Conservation (phyloP, 2,113 vertebrate genomes). For the Mus spicilegus region DNA sequence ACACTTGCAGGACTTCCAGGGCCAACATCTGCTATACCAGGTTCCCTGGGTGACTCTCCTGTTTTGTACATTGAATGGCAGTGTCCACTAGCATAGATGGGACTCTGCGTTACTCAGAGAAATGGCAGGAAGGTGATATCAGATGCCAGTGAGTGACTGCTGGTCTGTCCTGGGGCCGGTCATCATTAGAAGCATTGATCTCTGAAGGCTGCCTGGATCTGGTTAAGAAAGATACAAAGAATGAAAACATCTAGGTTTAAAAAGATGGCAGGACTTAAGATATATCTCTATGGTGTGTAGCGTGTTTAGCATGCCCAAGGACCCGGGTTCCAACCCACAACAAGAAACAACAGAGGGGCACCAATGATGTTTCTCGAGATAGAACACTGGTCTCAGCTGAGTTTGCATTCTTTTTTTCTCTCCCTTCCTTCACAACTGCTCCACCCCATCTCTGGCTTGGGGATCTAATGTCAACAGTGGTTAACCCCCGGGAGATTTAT, state of each 20-base stretch:
- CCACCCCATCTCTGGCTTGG: not conserved
- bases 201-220: not conserved
- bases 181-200: not conserved
- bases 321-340: not conserved
- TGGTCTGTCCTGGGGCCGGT: not conserved
- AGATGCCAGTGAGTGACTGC: too few relatives aligned
- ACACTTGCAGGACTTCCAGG: not conserved
- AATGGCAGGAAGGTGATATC: not conserved
- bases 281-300: not conserved
- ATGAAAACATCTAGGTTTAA: not conserved
- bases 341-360: not conserved
- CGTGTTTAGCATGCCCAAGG: not conserved
- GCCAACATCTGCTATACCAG: not conserved
- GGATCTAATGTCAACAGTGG: not conserved
- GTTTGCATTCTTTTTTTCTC: not conserved
- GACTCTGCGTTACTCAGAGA: not conserved
- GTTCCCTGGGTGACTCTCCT: not conserved
- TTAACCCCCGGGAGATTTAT: not conserved
- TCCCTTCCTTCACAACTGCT: not conserved
- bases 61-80: not conserved
- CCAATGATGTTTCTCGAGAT: not conserved
- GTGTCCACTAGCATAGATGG: not conserved
- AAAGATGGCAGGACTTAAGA: not conserved
- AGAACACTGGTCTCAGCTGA: not conserved
- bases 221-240: not conserved